phyloP scores from a whole-genome alignment of 30 jellyfish, hydroid and myxozoan species.

The Nemopilema nomurai region DNA sequence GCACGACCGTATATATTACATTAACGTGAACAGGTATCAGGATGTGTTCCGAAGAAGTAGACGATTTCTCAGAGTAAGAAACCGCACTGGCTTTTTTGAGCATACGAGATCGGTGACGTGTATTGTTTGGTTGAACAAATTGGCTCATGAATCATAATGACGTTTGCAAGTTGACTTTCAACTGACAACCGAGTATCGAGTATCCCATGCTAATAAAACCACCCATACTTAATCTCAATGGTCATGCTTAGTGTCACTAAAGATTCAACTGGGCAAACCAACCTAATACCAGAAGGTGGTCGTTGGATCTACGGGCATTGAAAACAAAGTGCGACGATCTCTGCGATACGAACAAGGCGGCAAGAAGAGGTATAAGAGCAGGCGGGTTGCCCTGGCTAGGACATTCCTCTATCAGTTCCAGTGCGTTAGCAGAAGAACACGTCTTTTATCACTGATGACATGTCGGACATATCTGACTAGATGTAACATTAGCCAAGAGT shows the following conservation, averaged over 20 bases:
- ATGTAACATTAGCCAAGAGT: neutral
- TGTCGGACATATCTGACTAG: neutral
- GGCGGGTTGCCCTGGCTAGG: neutral
- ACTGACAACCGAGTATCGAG: neutral
- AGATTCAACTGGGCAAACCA: neutral
- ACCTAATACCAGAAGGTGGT: neutral
- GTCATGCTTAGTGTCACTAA: neutral
- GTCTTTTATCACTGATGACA: neutral
- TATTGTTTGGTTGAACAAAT: neutral
- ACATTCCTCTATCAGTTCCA: neutral
- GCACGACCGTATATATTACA: too few species aligned
- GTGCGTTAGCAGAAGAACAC: neutral
- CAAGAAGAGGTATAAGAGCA: neutral
- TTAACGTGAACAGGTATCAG: too few species aligned
- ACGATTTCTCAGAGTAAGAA: too few species aligned
- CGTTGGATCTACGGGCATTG: too few species aligned
- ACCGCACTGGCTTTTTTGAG: too few species aligned
- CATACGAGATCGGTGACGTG: too few species aligned
- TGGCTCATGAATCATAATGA: neutral
- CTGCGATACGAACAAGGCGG: neutral
- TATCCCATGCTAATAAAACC: neutral
- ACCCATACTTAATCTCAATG: neutral
- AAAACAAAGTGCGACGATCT: too few species aligned
- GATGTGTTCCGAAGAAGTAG: too few species aligned
- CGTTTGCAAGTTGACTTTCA: neutral